Evolutionary conservation across 2,888 invertebrate genomes (phyloP).

Genomic region (Eugnorisma glareosa): DNA sequence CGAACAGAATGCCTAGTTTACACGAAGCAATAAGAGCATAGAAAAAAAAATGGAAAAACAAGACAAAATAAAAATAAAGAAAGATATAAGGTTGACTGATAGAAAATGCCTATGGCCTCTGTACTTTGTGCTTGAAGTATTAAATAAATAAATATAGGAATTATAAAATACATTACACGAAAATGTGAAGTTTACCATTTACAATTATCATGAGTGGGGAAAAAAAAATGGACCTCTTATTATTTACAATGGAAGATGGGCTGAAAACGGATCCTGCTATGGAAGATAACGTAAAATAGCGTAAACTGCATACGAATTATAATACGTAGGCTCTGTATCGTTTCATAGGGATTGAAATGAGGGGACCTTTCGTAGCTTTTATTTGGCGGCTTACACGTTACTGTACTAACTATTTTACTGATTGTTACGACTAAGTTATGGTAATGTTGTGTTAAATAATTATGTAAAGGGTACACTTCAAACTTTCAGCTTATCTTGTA

Average conservation of each 20-base stretch:
- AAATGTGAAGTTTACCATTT: background rate
- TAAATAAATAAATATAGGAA: too few species aligned
- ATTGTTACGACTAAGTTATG: background rate
- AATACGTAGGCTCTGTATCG: background rate
- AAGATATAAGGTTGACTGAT: too few species aligned
- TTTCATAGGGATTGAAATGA: background rate
- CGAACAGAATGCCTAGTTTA: conserved; percentile 22
- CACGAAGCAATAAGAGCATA: background rate
- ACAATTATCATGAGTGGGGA: background rate
- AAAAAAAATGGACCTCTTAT: background rate
- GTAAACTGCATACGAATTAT: background rate
- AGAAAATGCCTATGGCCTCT: too few species aligned
- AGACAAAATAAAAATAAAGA: too few species aligned
- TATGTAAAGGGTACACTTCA: conserved; percentile 1
- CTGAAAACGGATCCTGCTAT: background rate
- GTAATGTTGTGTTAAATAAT: conserved; percentile 7
- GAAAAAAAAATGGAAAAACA: too few species aligned
- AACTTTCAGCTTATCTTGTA: conserved; percentile 15
- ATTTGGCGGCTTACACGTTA: background rate
- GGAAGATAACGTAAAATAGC: background rate
- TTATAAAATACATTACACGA: background rate
- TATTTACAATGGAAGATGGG: background rate
- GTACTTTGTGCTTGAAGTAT: too few species aligned
- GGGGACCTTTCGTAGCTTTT: background rate
- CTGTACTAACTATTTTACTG: background rate